Conservation (phyloP, 2,888 invertebrate species). For the Leptinotarsa peninsularis region DNA sequence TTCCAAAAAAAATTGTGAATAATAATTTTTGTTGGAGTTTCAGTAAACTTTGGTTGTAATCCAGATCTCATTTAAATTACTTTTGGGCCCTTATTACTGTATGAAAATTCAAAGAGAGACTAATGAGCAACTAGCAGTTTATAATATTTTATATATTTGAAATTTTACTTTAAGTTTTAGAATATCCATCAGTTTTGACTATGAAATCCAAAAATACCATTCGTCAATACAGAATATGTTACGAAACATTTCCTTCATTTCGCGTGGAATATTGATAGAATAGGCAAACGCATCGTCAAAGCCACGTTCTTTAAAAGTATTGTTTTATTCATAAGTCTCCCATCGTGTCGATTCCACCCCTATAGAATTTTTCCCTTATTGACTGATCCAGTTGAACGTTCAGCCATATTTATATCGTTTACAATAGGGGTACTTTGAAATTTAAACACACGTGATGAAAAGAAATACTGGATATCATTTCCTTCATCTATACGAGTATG, state of each 20-base stretch:
- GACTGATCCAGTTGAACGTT: constrained; percentile 64
- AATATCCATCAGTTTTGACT: constrained; percentile 12
- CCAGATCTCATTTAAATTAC: too few relatives aligned
- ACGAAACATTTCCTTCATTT: constrained; percentile 26
- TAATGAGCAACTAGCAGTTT: too few relatives aligned
- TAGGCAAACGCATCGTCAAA: constrained; percentile 54
- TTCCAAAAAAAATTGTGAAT: too few relatives aligned
- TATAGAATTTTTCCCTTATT: constrained; percentile 64
- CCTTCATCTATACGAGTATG: constrained; percentile 41
- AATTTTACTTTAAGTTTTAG: not conserved
- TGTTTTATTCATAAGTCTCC: constrained; percentile 68
- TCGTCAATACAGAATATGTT: constrained; percentile 19
- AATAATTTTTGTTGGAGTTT: too few relatives aligned
- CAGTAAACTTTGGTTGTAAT: too few relatives aligned
- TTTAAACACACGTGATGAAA: constrained; percentile 62
- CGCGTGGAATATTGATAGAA: constrained; percentile 50
- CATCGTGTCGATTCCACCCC: constrained; percentile 62
- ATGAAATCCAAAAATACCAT: not conserved
- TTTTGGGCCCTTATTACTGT: too few relatives aligned
- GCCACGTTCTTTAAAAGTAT: constrained; percentile 65
- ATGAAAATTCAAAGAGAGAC: too few relatives aligned
- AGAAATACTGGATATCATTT: constrained; percentile 56
- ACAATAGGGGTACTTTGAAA: constrained; percentile 61
- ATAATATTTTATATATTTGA: not conserved
- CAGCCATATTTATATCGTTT: constrained; percentile 63